These are phyloP conservation scores for Natrix natrix DNA, from an alignment of 2,797 vertebrate genomes.

Conservation along the genomic window DNA sequence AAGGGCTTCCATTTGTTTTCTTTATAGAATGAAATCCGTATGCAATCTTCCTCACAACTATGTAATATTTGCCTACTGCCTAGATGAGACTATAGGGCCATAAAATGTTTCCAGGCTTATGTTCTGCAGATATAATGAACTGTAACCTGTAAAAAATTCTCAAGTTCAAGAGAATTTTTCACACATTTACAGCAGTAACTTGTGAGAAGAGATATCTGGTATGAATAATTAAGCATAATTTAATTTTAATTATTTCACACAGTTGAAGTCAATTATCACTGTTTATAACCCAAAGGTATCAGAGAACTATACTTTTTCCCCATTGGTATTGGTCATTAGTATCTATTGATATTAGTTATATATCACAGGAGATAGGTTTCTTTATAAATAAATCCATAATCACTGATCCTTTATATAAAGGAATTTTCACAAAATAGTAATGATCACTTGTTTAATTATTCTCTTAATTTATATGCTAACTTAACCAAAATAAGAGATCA, in stretches of 20 bases:
- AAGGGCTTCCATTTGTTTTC: neutral
- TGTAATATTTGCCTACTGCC: neutral
- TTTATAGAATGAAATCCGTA: neutral
- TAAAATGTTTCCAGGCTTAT: neutral
- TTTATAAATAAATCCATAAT: slow-evolving; percentile 17
- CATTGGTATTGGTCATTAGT: slow-evolving; percentile 7
- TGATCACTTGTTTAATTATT: slow-evolving; percentile 52
- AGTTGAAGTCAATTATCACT: neutral
- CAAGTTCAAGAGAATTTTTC: neutral
- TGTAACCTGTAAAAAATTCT: neutral
- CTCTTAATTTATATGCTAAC: slow-evolving; percentile 40
- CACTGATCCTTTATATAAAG: slow-evolving; percentile 21
- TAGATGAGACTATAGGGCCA: neutral
- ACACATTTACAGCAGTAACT: neutral
- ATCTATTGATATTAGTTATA: neutral
- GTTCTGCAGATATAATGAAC: neutral
- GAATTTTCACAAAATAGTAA: slow-evolving; percentile 36
- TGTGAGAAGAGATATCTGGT: neutral
- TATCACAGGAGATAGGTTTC: slow-evolving; percentile 24
- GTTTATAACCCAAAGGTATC: neutral
- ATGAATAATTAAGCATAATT: neutral
- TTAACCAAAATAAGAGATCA: slow-evolving; percentile 46
- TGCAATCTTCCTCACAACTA: neutral
- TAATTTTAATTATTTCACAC: neutral
- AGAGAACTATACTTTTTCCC: neutral